Evolutionary conservation across 2,888 invertebrate genomes (phyloP), one percentile per base, ranked within the genome.

Genomic region (Apodemia mormo): DNA sequence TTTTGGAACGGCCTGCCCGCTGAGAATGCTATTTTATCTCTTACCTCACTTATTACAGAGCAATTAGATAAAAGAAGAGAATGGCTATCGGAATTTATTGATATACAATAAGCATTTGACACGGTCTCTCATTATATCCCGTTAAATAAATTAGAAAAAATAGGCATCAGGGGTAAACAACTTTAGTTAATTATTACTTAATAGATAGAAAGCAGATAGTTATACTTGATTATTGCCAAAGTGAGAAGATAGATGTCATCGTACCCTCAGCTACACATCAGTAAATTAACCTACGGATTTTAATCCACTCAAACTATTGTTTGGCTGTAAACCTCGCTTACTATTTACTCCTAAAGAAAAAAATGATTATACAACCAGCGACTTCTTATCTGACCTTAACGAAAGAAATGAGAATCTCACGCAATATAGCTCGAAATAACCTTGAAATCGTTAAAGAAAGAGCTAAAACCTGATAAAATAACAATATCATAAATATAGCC

Each of bases 231-330:
- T 22, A 22, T 22, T 22, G 22, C 22, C 22, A 22, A 22, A 22
- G 22, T 22, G 22, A 22, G 22, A 22, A 22, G 22, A 22, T 22
- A 22, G 80, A 80, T 73, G 58, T 76, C 73, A 80, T 81, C 1
- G 75, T 81, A 22, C 80, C 81, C 6, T 73, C 82, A 10, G 80
- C 81, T 0, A 80, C 64, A 82, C 80, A 0, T 80, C 81, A 8
- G 68, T 80, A 3, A 81, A 81, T 64, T 70, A 68, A 14, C 79
- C 80, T 0, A 80, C 82, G 0, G 77, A 75, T 9, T 80, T 72
- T 30, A 81, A 77, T 29, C 79, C 80, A 7, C 77, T 81, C 45
- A 79, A 82, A 80, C 71, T 82, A 7, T 67, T 82, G 6, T 82
- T 82, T 40, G 80, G 80, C 14, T 80, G 71, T 49, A 82, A 82